phyloP scores from a whole-genome alignment of 2,113 vertebrate genomes.

The Chaenogobius annularis region DNA sequence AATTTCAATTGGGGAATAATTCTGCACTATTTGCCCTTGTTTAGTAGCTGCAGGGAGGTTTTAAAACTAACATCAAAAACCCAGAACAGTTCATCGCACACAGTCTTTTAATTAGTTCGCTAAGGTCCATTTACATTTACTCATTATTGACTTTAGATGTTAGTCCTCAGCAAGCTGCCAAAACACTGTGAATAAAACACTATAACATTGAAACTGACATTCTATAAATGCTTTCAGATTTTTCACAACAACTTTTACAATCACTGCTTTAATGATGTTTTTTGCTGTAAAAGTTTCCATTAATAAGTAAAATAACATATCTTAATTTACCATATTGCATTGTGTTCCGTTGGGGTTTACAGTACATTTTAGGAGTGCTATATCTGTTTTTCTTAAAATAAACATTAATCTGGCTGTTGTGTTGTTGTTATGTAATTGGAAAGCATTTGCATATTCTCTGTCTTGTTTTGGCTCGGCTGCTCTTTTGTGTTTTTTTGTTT shows the following conservation, averaged over 20 bases:
- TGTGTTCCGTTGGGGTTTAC: neutral
- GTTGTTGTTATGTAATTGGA: neutral
- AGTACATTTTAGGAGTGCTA: neutral
- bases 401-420: neutral
- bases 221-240: neutral
- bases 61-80: slow-evolving; percentile 16
- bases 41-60: slow-evolving; percentile 12
- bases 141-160: slow-evolving; percentile 64
- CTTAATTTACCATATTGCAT: neutral
- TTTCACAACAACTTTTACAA: neutral
- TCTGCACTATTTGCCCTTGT: slow-evolving; percentile 8
- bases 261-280: too few relatives aligned
- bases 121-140: slow-evolving; percentile 47
- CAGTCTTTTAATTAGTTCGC: slow-evolving; percentile 37
- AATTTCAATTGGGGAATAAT: neutral
- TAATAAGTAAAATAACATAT: neutral
- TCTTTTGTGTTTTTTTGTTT: neutral
- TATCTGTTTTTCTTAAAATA: neutral
- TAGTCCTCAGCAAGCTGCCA: slow-evolving; percentile 59
- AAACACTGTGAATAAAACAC: slow-evolving; percentile 7
- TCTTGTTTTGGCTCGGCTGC: neutral
- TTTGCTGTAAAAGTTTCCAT: too few relatives aligned
- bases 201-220: neutral
- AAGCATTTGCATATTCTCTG: neutral
- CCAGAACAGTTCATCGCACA: slow-evolving; percentile 22